Evolutionary conservation across 1,140 invertebrate genomes (phyloP).

Genomic region (Heliothis subflexa): DNA sequence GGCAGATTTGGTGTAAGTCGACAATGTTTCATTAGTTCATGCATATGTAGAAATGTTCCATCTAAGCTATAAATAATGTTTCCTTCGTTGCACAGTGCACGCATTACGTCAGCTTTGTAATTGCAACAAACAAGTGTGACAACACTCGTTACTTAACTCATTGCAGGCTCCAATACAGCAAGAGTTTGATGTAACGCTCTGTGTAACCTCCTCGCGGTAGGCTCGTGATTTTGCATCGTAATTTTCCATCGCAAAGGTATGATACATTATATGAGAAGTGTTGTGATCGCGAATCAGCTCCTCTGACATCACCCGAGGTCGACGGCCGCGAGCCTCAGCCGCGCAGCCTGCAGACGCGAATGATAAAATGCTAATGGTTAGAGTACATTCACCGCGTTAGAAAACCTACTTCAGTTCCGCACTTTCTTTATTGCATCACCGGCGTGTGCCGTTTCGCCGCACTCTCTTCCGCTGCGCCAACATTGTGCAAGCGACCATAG

Average conservation of each 20-base stretch:
- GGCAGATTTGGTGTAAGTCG: slow-evolving; percentile 1
- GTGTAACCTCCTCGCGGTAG: slow-evolving; percentile 55
- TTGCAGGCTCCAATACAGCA: slow-evolving; percentile 66
- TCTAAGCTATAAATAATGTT: slow-evolving; percentile 42
- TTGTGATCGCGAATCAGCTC: slow-evolving; percentile 70
- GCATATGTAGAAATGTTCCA: neutral
- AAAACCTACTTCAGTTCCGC: slow-evolving; percentile 84
- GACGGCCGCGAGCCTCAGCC: slow-evolving; percentile 72
- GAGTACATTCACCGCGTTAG: slow-evolving; percentile 84
- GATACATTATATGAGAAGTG: slow-evolving; percentile 64
- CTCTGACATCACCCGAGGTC: slow-evolving; percentile 74
- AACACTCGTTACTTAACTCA: slow-evolving; percentile 77
- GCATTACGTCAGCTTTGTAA: slow-evolving; percentile 69
- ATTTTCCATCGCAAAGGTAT: slow-evolving; percentile 69
- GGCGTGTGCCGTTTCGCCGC: slow-evolving; percentile 76
- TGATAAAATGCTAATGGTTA: slow-evolving; percentile 81
- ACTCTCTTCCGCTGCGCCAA: slow-evolving; percentile 77
- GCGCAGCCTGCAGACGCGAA: slow-evolving; percentile 73
- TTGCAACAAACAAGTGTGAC: slow-evolving; percentile 77
- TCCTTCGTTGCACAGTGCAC: slow-evolving; percentile 55
- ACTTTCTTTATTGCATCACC: slow-evolving; percentile 85
- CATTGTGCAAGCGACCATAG: slow-evolving; percentile 72
- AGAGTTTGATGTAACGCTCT: slow-evolving; percentile 72
- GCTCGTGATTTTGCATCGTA: slow-evolving; percentile 64
- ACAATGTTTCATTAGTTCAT: neutral